Evolutionary conservation across 2,113 vertebrate genomes (phyloP), one percentile per base, ranked within the genome.

Genomic region (Anhinga anhinga): DNA sequence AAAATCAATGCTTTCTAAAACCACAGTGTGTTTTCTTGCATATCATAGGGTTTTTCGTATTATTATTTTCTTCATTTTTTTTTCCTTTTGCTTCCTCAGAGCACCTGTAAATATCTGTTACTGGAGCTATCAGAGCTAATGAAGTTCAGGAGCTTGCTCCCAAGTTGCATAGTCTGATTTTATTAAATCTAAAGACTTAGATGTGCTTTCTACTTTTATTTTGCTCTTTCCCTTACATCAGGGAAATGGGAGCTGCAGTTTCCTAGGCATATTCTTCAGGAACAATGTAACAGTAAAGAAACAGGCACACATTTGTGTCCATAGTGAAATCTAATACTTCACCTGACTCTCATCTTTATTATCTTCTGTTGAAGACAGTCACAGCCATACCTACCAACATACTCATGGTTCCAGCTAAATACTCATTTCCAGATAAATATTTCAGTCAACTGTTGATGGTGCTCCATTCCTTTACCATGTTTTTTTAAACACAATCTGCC

Each of bases 1-100:
- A 40, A n/a, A 45, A 53, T 47, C 38, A 29, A 11, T 59, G 29
- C 5, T 88, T 95, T 85, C 30, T 62, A 62, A 55, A 82, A 13
- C 20, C 27, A 44, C 7, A 27, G 7, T 73, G 23, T 86, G 5
- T 45, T 70, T 74, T 7, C 13, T 76, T 67, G 38, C 15, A 32
- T 78, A 34, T 66, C 0, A 8, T 3, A 30, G 2, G 1, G 3
- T 2, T 59, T 59, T 36, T 52, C 3, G 42, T 58, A 49, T 40
- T 7, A 1, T 15, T 52, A 52, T 63, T 18, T 32, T 63, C 27
- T 47, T 66, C 2, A 22, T 5, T 69, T 92, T 70, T 92, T 70
- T 67, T 89, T 29, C 11, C 8, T 78, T 82, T 67, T 58, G 2
- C 19, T 86, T 72, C n/a, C 29, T 34, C 19, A 63, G 25, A 86